Evolutionary conservation across 2,113 vertebrate genomes (phyloP).

Genomic region (Strix uralensis): DNA sequence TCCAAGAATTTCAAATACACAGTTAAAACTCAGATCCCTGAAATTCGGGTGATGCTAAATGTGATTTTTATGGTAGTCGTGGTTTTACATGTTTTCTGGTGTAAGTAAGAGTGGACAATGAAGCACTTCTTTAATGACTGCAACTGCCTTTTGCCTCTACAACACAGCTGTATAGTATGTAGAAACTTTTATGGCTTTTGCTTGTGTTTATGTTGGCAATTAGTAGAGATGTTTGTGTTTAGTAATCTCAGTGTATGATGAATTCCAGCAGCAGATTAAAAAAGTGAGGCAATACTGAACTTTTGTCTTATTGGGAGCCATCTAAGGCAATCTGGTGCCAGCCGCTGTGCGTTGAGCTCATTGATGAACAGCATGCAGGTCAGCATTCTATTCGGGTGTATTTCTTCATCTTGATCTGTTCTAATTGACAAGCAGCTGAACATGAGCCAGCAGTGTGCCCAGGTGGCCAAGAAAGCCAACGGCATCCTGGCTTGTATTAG

Average conservation of each 20-base stretch:
- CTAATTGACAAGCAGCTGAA: too few relatives aligned
- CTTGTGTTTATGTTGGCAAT: neutral
- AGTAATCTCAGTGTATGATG: neutral
- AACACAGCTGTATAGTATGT: neutral
- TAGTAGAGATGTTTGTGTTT: neutral
- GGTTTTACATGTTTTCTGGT: neutral
- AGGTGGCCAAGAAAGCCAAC: too few relatives aligned
- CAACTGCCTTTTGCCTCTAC: neutral
- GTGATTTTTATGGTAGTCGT: neutral
- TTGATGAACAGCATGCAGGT: neutral
- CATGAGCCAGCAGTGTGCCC: too few relatives aligned
- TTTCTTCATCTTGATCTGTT: neutral
- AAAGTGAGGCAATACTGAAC: neutral
- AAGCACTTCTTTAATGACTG: neutral
- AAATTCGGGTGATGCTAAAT: neutral
- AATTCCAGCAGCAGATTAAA: neutral
- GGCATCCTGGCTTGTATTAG: too few relatives aligned
- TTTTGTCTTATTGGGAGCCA: neutral
- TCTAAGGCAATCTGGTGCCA: neutral
- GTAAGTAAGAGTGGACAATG: neutral
- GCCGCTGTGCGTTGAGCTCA: neutral
- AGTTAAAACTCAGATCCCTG: neutral
- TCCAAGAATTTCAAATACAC: neutral
- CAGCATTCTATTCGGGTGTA: neutral
- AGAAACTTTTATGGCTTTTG: neutral